These are phyloP conservation scores for Cheilosia pagana DNA, from an alignment of 2,888 invertebrate species.

Conservation along the genomic window DNA sequence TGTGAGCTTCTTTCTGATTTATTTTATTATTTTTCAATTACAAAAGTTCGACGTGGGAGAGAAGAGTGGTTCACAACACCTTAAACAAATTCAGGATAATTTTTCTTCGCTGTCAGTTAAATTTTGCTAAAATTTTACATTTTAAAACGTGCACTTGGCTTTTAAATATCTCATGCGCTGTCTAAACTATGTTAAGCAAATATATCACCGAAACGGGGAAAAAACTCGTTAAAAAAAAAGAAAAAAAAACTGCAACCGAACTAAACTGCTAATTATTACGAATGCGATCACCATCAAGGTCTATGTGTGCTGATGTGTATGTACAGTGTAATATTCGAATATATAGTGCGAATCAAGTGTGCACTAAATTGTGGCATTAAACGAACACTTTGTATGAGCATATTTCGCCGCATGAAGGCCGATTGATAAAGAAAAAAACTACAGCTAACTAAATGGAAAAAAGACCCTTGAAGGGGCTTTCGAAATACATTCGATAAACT, in stretches of 20 bases:
- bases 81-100: too few species aligned
- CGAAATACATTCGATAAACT: too few species aligned
- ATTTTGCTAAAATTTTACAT: too few species aligned
- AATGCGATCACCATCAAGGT: constrained; percentile 35
- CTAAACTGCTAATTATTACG: constrained; percentile 25
- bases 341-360: constrained; percentile 26
- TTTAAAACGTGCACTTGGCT: too few species aligned
- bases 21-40: too few species aligned
- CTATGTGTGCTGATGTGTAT: background rate
- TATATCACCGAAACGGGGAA: too few species aligned
- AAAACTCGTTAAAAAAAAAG: background rate
- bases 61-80: too few species aligned
- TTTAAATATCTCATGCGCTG: too few species aligned
- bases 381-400: background rate
- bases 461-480: constrained; percentile 2
- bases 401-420: constrained; percentile 11
- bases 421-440: constrained; percentile 1
- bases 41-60: too few species aligned
- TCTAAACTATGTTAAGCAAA: too few species aligned
- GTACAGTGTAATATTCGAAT: background rate
- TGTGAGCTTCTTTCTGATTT: too few species aligned
- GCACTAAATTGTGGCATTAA: constrained; percentile 25
- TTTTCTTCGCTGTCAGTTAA: too few species aligned
- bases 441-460: background rate
- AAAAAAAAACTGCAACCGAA: constrained; percentile 4